Evolutionary conservation across 2,797 vertebrate genomes (phyloP).

Genomic region (Microctenopoma stevenorrisi): DNA sequence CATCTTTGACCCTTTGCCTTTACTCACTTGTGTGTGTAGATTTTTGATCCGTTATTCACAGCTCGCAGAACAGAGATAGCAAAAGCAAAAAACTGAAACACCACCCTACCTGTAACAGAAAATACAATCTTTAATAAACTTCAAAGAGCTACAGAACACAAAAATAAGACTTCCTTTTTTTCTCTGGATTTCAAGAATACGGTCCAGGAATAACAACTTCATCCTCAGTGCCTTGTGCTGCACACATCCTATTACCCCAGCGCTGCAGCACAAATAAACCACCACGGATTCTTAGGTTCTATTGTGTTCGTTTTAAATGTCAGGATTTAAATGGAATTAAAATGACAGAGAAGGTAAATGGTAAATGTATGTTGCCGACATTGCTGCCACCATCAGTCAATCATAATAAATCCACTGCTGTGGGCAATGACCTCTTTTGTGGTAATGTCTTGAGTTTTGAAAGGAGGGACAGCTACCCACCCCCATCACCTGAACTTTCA

Average conservation of each 20-base stretch:
- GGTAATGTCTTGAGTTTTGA: constrained; percentile 25
- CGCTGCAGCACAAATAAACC: constrained; percentile 48
- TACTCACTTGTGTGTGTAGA: background rate
- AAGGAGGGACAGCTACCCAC: background rate
- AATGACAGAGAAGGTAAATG: background rate
- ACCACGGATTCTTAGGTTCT: constrained; percentile 11
- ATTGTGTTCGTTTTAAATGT: constrained; percentile 7
- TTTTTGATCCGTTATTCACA: constrained; percentile 15
- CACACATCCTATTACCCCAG: constrained; percentile 17
- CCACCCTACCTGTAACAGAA: constrained; percentile 9
- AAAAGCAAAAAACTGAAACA: background rate
- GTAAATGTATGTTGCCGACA: background rate
- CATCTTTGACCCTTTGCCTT: constrained; percentile 1
- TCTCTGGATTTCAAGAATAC: constrained; percentile 15
- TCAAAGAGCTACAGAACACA: constrained; percentile 4
- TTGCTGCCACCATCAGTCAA: background rate
- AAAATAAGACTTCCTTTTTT: background rate
- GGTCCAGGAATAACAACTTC: background rate
- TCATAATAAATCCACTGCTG: background rate
- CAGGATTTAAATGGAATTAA: background rate
- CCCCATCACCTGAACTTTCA: constrained; percentile 60
- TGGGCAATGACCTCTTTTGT: constrained; percentile 12
- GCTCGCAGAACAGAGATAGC: background rate
- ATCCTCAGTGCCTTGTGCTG: constrained; percentile 13
- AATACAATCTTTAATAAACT: background rate